Evolutionary conservation across 2,113 vertebrate genomes (phyloP), one percentile per base, ranked within the genome.

Genomic region (Microcebus ravelobensis): DNA sequence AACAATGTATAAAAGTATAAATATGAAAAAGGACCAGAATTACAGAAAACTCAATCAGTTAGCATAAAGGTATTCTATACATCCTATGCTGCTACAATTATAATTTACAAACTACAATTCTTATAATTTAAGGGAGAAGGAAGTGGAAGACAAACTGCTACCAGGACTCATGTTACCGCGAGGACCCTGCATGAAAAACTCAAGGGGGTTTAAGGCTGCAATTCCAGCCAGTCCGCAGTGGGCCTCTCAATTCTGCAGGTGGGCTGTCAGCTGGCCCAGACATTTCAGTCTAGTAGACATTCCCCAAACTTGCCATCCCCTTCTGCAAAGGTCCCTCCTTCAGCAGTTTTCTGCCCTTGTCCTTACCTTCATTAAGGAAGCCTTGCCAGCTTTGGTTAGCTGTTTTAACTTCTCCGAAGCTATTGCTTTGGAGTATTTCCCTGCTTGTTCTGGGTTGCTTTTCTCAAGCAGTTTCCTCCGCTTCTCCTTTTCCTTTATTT

Each of bases 361-460:
- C 63, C 95, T 97, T 94, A 99, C 99, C 99, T 99, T 99, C 1
- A 99, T 97, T 48, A 99, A 74, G 0, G 98, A 98, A 4, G 99
- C 99, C 97, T 98, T 99, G 96, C 99, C 99, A 82, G 99, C 98
- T 97, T 98, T 99, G 50, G 99, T 98, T 80, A 99, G 98, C 92
- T 98, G 99, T 97, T 98, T 99, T 31, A 99, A 96, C 79, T 98
- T 98, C 91, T 99, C 98, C 14, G 98, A 97, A 42, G 98, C 99
- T 74, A 98, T 98, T n/a, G 99, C 98, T 98, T 99, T 99, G 48
- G 96, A 98, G 2, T 80, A 96, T 87, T 98, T 99, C 82, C 96
- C 98, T 36, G 98, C 91, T 34, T 98, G 98, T 11, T 97, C 97
- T 39, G 90, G 96, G 34, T 96, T 97, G 68, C 20, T 98, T 71